Conservation (phyloP, 1,140 invertebrate species). For the Camponotus vicinus region DNA sequence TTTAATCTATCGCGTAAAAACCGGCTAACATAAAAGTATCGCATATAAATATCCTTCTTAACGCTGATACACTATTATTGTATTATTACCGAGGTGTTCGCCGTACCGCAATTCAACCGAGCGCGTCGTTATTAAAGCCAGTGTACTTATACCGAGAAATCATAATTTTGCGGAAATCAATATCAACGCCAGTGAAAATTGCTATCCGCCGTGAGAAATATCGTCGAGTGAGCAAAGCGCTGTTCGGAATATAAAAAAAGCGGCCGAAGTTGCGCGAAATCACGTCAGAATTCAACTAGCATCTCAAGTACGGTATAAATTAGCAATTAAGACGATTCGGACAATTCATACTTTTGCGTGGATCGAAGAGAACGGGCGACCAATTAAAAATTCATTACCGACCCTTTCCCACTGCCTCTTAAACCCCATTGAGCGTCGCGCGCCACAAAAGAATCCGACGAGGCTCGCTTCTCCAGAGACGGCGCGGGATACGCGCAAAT, state of each 20-base stretch:
- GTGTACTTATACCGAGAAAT: slow-evolving; percentile 11
- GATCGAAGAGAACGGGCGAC: slow-evolving; percentile 48
- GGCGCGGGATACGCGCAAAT: slow-evolving; percentile 52
- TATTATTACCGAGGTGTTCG: slow-evolving; percentile 6
- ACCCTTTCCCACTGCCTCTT: slow-evolving; percentile 43
- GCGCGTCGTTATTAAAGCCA: slow-evolving; percentile 22
- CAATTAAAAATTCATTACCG: slow-evolving; percentile 71
- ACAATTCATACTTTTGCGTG: slow-evolving; percentile 40
- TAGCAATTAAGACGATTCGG: slow-evolving; percentile 49
- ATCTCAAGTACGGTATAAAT: slow-evolving; percentile 26
- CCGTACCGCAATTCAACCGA: background rate
- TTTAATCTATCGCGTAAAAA: slow-evolving; percentile 1
- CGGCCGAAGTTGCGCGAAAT: background rate
- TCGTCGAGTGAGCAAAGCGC: background rate
- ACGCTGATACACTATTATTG: background rate
- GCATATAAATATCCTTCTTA: background rate
- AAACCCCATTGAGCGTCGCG: slow-evolving; percentile 25
- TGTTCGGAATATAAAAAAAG: slow-evolving; percentile 33
- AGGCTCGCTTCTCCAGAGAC: background rate
- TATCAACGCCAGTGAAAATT: slow-evolving; percentile 47
- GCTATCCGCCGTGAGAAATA: slow-evolving; percentile 10
- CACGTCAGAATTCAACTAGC: slow-evolving; percentile 43
- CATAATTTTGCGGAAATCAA: slow-evolving; percentile 39
- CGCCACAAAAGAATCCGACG: slow-evolving; percentile 41
- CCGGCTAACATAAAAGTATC: slow-evolving; percentile 9